Conservation (phyloP, 1,140 invertebrate species). For the Olivierus martensii region DNA sequence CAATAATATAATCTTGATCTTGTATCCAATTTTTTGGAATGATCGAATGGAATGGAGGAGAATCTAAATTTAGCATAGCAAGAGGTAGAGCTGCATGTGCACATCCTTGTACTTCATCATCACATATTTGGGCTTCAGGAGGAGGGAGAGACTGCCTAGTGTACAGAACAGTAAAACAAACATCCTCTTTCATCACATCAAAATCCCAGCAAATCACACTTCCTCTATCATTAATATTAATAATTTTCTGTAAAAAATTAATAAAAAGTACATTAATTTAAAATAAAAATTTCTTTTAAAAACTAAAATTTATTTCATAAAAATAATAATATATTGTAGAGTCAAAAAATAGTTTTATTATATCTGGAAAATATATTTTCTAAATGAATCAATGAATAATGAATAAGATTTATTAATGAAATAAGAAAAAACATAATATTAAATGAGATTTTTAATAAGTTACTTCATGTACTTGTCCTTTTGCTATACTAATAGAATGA, state of each 20-base stretch:
- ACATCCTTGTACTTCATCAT: constrained; percentile 13
- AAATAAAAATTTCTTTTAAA: too few relatives aligned
- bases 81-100: constrained; percentile 16
- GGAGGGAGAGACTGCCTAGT: constrained; percentile 12
- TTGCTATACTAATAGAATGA: constrained; percentile 47
- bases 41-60: constrained; percentile 3
- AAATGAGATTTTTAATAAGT: too few relatives aligned
- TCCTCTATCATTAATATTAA: constrained; percentile 65
- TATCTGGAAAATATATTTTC: too few relatives aligned
- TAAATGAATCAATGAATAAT: too few relatives aligned
- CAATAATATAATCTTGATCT: constrained; percentile 58
- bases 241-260: constrained; percentile 36
- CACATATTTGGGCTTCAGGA: constrained; percentile 8
- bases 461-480: constrained; percentile 66
- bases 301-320: too few relatives aligned
- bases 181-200: constrained; percentile 80
- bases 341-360: too few relatives aligned
- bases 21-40: constrained; percentile 64
- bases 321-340: too few relatives aligned
- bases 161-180: constrained; percentile 69
- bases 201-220: constrained; percentile 94
- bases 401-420: too few relatives aligned
- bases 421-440: too few relatives aligned
- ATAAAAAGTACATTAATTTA: too few relatives aligned
- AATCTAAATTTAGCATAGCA: constrained; percentile 14